Percentiles rank a stretch among this genome's conserved stretches.
These are phyloP conservation scores for Muntiacus reevesi DNA, from an alignment of 2,113 vertebrate species.

Conservation along the genomic window DNA sequence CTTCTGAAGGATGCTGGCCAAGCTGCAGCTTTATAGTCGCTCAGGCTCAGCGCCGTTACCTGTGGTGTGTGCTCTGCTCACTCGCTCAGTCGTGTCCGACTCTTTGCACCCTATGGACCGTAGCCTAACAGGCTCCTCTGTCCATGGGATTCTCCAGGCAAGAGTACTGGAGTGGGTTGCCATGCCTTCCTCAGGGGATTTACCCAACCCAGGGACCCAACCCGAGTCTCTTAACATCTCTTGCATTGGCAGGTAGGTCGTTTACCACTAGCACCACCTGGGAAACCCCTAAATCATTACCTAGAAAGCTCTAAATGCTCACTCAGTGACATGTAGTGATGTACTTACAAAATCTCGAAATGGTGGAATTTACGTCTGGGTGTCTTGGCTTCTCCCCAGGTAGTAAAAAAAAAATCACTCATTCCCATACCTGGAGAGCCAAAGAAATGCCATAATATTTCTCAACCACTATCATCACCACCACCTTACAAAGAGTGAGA, in stretches of 20 bases:
- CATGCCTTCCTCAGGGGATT: background rate
- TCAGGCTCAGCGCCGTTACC: background rate
- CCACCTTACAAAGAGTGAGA: background rate
- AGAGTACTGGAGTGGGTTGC: background rate
- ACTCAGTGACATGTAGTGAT: background rate
- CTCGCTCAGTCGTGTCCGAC: background rate
- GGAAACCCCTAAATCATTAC: background rate
- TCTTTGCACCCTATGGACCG: background rate
- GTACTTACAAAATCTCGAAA: background rate
- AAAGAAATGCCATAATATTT: background rate
- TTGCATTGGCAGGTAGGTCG: background rate
- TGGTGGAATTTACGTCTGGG: background rate
- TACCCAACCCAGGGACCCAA: background rate
- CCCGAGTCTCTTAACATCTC: background rate
- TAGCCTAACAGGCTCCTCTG: background rate
- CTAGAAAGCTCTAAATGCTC: background rate
- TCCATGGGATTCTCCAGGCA: background rate
- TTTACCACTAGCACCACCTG: background rate
- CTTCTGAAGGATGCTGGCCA: background rate
- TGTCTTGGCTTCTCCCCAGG: background rate
- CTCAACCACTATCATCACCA: background rate
- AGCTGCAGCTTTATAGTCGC: background rate
- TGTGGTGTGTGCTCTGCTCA: background rate
- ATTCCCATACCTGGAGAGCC: background rate
- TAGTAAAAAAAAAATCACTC: background rate